These are phyloP conservation scores for Phyllostomus discolor DNA, from an alignment of 2,113 vertebrate species.

Conservation along the genomic window DNA sequence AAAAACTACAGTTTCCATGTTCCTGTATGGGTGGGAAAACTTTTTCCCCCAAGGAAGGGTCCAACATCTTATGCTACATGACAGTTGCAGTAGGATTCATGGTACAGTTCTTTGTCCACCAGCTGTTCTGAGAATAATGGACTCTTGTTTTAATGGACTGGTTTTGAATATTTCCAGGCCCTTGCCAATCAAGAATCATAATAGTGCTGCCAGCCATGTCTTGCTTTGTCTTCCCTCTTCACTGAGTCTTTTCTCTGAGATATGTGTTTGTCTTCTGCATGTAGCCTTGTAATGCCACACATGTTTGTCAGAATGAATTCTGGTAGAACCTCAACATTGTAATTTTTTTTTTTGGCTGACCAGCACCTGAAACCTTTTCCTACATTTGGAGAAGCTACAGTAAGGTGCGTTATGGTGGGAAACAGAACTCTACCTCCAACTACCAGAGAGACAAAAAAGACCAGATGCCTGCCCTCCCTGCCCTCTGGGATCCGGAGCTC, in stretches of 20 bases:
- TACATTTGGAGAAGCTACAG: neutral
- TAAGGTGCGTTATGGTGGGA: neutral
- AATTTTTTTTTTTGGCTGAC: neutral
- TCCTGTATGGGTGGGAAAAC: neutral
- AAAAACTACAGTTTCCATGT: neutral
- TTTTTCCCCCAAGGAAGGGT: neutral
- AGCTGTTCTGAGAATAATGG: neutral
- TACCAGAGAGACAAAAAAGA: neutral
- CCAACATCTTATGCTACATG: neutral
- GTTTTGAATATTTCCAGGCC: neutral
- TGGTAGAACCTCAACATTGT: neutral
- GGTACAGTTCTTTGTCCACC: neutral
- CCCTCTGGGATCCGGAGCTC: neutral
- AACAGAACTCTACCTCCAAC: neutral
- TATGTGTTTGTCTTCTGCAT: neutral
- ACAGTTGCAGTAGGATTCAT: neutral
- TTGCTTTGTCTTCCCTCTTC: neutral
- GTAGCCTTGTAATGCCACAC: neutral
- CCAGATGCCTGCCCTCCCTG: neutral
- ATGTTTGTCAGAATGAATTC: neutral
- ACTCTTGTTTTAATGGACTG: neutral
- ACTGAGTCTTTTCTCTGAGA: neutral
- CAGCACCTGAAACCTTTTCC: neutral
- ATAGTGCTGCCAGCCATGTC: neutral
- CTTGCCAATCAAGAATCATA: neutral